Percentiles rank a stretch among this genome's conserved stretches.
Evolutionary conservation across 2,797 vertebrate genomes (phyloP).

Genomic region (Bryconaethiops microstoma): DNA sequence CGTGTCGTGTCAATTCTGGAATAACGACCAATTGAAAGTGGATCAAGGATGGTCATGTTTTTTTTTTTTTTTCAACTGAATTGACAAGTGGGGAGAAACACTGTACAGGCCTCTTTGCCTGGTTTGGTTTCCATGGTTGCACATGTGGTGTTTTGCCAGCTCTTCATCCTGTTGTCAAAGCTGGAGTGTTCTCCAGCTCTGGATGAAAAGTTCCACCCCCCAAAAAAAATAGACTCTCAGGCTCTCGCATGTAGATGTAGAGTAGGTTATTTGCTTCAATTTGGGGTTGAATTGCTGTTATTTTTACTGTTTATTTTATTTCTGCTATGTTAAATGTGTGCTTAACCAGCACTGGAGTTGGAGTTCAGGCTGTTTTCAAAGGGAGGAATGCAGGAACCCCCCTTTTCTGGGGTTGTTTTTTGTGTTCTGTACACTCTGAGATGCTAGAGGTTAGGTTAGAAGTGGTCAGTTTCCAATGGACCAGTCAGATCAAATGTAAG

Average conservation of each 20-base stretch:
- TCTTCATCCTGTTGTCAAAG: constrained; percentile 36
- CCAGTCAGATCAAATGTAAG: too few species aligned
- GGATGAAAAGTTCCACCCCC: constrained; percentile 7
- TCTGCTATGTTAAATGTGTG: not conserved
- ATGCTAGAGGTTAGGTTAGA: too few species aligned
- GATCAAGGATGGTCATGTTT: not conserved
- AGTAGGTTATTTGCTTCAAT: not conserved
- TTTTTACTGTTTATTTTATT: not conserved
- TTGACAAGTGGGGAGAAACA: not conserved
- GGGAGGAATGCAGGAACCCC: too few species aligned
- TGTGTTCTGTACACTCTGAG: too few species aligned
- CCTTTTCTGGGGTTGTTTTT: too few species aligned
- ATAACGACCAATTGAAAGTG: too few species aligned
- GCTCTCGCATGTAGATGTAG: not conserved
- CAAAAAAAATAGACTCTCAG: not conserved
- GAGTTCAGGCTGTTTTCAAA: too few species aligned
- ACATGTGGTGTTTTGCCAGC: constrained; percentile 58
- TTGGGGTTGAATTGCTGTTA: not conserved
- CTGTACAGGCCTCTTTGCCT: constrained; percentile 34
- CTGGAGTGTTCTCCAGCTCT: constrained; percentile 15
- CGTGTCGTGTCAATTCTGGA: too few species aligned
- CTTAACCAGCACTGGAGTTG: too few species aligned
- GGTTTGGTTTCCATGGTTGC: constrained; percentile 68
- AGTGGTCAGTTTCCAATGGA: too few species aligned
- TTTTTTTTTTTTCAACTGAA: constrained; percentile 1